Conservation (phyloP, 2,888 invertebrate genomes). For the Arrhopalites spinosus region DNA sequence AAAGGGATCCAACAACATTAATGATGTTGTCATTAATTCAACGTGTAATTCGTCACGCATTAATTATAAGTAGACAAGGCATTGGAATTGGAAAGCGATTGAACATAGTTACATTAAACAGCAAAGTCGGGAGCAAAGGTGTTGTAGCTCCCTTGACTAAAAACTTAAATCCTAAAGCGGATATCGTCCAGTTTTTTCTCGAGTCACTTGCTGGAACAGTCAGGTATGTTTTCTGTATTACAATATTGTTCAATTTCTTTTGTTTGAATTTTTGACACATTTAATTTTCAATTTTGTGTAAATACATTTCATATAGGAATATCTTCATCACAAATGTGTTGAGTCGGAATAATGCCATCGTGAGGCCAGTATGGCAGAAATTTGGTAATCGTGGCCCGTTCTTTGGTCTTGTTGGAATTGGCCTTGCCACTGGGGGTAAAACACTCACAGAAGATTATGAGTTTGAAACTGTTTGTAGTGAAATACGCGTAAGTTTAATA, state of each 20-base stretch:
- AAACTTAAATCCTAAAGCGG: slow-evolving; percentile 7
- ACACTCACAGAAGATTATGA: slow-evolving; percentile 77
- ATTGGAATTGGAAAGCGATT: slow-evolving; percentile 1
- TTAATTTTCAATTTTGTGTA: background rate
- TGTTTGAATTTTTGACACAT: background rate
- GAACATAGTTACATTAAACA: slow-evolving; percentile 22
- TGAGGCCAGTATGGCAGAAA: slow-evolving; percentile 49
- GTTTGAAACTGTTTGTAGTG: slow-evolving; percentile 76
- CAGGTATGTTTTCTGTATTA: slow-evolving; percentile 7
- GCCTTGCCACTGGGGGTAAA: slow-evolving; percentile 73
- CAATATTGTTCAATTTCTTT: background rate
- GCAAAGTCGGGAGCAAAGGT: slow-evolving; percentile 1
- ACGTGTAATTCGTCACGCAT: slow-evolving; percentile 24
- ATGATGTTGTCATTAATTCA: slow-evolving; percentile 25
- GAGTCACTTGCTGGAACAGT: slow-evolving; percentile 30
- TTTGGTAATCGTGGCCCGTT: slow-evolving; percentile 71
- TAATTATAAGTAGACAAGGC: slow-evolving; percentile 2
- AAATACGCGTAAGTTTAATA: slow-evolving; percentile 71
- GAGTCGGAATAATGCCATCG: slow-evolving; percentile 69
- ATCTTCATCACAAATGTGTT: slow-evolving; percentile 73
- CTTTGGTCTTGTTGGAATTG: slow-evolving; percentile 75
- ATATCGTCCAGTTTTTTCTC: slow-evolving; percentile 26
- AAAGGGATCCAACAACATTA: background rate
- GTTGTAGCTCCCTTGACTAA: slow-evolving; percentile 6
- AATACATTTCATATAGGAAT: slow-evolving; percentile 39